Percentiles rank a stretch among this genome's conserved stretches.
These are phyloP conservation scores for Osmerus mordax DNA, from an alignment of 2,113 vertebrate species.

Conservation along the genomic window DNA sequence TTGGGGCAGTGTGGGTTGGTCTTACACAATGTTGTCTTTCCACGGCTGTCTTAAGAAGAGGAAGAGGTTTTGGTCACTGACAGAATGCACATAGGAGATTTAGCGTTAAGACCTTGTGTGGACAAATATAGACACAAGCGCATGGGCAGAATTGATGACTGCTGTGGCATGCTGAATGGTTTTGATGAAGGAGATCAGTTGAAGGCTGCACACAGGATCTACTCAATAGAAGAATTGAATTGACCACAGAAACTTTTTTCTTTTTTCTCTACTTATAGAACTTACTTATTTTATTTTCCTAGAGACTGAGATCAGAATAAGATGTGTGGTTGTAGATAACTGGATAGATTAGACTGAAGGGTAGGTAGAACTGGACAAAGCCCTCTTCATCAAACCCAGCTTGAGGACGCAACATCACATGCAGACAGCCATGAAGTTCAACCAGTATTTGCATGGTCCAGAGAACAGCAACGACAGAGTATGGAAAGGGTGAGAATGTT, in stretches of 20 bases:
- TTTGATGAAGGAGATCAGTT: background rate
- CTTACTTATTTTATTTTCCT: conserved; percentile 8
- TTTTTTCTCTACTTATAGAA: background rate
- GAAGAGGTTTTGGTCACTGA: conserved; percentile 33
- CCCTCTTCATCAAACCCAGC: conserved; percentile 14
- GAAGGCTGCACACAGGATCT: background rate
- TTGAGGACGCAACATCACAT: conserved; percentile 37
- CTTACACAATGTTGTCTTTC: conserved; percentile 32
- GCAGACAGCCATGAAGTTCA: conserved; percentile 65
- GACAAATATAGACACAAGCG: conserved; percentile 27
- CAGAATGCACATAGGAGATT: conserved; percentile 50
- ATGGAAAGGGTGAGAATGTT: conserved; percentile 65
- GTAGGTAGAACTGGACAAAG: conserved; percentile 12
- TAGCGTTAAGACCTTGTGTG: conserved; percentile 35
- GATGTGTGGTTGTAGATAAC: conserved; percentile 7
- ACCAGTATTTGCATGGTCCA: conserved; percentile 29
- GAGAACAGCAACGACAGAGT: conserved; percentile 44
- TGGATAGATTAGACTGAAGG: background rate
- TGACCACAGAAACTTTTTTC: background rate
- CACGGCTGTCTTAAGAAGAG: conserved; percentile 47
- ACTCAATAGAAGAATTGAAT: background rate
- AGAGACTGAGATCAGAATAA: conserved; percentile 29
- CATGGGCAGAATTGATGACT: conserved; percentile 9
- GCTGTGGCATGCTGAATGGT: background rate
- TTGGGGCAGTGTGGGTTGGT: conserved; percentile 44